Evolutionary conservation across 2,797 vertebrate genomes (phyloP).

Genomic region (Serranus cabrilla): DNA sequence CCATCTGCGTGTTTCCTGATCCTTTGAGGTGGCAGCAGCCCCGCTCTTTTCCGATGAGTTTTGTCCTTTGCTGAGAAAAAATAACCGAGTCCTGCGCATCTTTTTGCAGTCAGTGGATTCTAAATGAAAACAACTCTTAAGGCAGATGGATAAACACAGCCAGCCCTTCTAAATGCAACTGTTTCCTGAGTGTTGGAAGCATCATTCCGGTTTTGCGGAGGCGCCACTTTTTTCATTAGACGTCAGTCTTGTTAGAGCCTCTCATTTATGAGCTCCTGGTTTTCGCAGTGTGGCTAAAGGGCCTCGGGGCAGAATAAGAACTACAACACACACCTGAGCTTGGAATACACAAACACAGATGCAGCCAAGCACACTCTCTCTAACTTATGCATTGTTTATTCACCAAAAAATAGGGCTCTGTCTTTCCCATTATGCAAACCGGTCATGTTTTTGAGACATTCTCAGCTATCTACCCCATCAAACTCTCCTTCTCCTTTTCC

Average conservation of each 20-base stretch:
- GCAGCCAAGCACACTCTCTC: conserved; percentile 3
- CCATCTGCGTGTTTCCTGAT: conserved; percentile 40
- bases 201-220: conserved; percentile 34
- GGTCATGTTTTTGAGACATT: conserved; percentile 53
- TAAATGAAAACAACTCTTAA: conserved; percentile 50
- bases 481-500: conserved; percentile 56
- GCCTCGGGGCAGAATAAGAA: conserved; percentile 55
- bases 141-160: conserved; percentile 44
- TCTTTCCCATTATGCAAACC: conserved; percentile 60
- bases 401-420: conserved; percentile 23
- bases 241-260: conserved; percentile 65
- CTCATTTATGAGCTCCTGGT: conserved; percentile 65
- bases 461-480: conserved; percentile 49
- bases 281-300: conserved; percentile 53
- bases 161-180: conserved; percentile 24
- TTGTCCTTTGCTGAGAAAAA: conserved; percentile 27
- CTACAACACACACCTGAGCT: conserved; percentile 44
- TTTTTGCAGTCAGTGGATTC: conserved; percentile 45
- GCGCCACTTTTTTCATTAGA: conserved; percentile 47
- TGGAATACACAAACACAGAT: conserved; percentile 35
- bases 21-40: conserved; percentile 38
- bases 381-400: conserved; percentile 48
- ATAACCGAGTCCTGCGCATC: conserved; percentile 25
- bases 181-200: conserved; percentile 31
- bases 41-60: conserved; percentile 29